phyloP scores from a whole-genome alignment of 2,888 invertebrate species.

The Lordiphosa andalusiaca region DNA sequence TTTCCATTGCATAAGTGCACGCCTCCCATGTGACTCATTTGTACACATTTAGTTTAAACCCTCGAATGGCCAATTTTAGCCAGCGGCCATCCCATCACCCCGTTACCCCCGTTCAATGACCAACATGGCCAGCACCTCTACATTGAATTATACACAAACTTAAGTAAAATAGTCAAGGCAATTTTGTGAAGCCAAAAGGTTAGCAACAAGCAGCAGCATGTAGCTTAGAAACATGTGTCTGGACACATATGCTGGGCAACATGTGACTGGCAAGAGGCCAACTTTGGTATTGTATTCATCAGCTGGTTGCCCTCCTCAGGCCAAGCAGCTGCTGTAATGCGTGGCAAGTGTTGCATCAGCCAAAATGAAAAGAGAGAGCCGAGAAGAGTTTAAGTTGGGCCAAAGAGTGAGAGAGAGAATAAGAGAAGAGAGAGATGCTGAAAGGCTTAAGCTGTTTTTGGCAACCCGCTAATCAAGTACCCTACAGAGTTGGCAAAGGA shows the following conservation, averaged over 20 bases:
- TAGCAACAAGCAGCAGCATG: no score
- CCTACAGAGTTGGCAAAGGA: constrained; percentile 15
- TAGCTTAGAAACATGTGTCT: no score
- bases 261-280: constrained; percentile 48
- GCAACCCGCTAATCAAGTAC: constrained; percentile 15
- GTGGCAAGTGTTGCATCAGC: constrained; percentile 64
- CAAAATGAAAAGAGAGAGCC: constrained; percentile 36
- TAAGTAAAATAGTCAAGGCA: no score
- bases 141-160: no score
- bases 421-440: constrained; percentile 16
- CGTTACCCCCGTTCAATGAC: no score
- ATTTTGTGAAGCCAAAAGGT: no score
- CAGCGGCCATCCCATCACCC: no score
- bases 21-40: no score
- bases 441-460: constrained; percentile 26
- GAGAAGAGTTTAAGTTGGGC: constrained; percentile 18
- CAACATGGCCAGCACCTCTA: no score
- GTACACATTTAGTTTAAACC: no score
- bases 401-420: background rate
- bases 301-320: constrained; percentile 25
- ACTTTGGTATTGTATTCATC: constrained; percentile 14
- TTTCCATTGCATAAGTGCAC: no score
- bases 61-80: no score
- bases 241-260: constrained; percentile 15
- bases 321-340: constrained; percentile 56